phyloP scores from a whole-genome alignment of 2,797 vertebrate species.

The Lacerta bilineata region DNA sequence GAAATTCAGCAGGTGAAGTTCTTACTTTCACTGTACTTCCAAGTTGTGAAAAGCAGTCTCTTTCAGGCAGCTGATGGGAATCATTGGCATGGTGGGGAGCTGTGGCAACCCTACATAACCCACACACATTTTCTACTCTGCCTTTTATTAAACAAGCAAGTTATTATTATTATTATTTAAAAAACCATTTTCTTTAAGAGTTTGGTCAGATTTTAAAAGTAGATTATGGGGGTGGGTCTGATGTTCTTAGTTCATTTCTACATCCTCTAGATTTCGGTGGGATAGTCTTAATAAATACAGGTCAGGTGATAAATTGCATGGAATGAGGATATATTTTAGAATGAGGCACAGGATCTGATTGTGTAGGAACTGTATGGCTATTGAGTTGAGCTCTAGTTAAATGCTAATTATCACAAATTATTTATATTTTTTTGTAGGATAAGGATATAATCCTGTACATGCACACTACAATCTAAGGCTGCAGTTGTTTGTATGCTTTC shows the following conservation, averaged over 20 bases:
- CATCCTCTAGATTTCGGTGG: not conserved
- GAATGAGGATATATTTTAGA: too few relatives aligned
- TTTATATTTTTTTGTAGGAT: too few relatives aligned
- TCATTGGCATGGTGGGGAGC: not conserved
- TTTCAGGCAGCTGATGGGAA: not conserved
- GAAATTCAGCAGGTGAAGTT: not conserved
- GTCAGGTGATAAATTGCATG: too few relatives aligned
- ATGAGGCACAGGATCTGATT: too few relatives aligned
- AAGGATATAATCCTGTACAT: too few relatives aligned
- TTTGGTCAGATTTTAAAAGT: not conserved
- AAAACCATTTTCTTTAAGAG: not conserved
- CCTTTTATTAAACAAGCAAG: not conserved
- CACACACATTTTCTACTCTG: not conserved
- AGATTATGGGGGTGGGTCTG: not conserved
- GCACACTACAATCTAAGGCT: too few relatives aligned
- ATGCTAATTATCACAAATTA: too few relatives aligned
- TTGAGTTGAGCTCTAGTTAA: too few relatives aligned
- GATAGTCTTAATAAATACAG: too few relatives aligned
- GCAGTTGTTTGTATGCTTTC: too few relatives aligned
- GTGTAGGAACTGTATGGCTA: too few relatives aligned
- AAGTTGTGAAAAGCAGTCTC: not conserved
- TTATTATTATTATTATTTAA: too few relatives aligned
- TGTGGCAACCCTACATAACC: not conserved
- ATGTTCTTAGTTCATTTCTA: not conserved
- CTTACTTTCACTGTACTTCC: not conserved